A percentile compares a stretch with the other conserved stretches of the same genome.
These are phyloP conservation scores for Camponotus pennsylvanicus DNA, from an alignment of 1,140 invertebrate species.

Conservation along the genomic window DNA sequence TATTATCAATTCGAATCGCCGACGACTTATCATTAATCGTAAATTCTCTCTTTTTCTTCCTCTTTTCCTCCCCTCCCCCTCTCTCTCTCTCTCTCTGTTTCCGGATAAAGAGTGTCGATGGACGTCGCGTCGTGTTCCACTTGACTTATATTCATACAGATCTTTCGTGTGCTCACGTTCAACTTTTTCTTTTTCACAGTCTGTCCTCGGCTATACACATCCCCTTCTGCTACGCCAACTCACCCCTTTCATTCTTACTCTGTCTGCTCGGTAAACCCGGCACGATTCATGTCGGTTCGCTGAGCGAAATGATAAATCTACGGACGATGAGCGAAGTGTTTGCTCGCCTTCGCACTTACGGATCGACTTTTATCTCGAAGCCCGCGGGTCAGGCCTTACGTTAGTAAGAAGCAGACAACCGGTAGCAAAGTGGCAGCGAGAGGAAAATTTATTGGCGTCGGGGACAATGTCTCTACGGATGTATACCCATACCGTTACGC, in stretches of 20 bases:
- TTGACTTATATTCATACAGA: slow-evolving; percentile 36
- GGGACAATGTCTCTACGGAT: slow-evolving; percentile 7
- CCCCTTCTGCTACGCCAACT: not conserved
- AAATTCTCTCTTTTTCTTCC: slow-evolving; percentile 23
- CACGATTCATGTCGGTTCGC: slow-evolving; percentile 64
- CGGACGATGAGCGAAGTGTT: slow-evolving; percentile 66
- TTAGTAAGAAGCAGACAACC: not conserved
- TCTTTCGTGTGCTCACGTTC: not conserved
- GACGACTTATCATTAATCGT: slow-evolving; percentile 76
- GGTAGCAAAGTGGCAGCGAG: slow-evolving; percentile 43
- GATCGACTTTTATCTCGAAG: slow-evolving; percentile 70
- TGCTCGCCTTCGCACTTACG: slow-evolving; percentile 56
- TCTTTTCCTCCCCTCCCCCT: not conserved
- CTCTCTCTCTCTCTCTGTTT: not conserved
- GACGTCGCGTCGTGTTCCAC: slow-evolving; percentile 7
- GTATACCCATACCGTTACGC: not conserved
- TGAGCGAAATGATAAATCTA: slow-evolving; percentile 71
- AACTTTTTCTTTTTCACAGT: slow-evolving; percentile 27
- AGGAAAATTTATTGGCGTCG: slow-evolving; percentile 35
- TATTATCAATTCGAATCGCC: slow-evolving; percentile 77
- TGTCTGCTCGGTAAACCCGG: slow-evolving; percentile 37
- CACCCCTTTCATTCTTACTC: slow-evolving; percentile 47
- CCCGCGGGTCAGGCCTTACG: slow-evolving; percentile 14
- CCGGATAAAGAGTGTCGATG: slow-evolving; percentile 10
- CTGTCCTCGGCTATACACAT: not conserved